A percentile compares a stretch with the other conserved stretches of the same genome.
These are phyloP conservation scores for Pagetopsis macropterus DNA, from an alignment of 2,797 vertebrate species.

Conservation along the genomic window DNA sequence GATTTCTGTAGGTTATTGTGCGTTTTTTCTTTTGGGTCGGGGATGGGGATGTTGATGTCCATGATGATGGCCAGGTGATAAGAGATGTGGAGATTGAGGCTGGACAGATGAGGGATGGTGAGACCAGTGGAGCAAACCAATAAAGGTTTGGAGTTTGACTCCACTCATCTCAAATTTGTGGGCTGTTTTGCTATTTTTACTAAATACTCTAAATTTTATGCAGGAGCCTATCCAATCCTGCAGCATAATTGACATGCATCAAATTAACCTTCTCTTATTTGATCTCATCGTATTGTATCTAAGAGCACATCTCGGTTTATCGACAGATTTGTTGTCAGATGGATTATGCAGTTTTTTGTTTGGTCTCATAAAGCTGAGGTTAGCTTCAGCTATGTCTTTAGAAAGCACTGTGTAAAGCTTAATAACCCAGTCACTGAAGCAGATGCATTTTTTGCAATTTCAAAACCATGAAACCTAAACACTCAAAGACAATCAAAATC, in stretches of 20 bases:
- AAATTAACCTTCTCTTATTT: background rate
- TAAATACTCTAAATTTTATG: conserved; percentile 1
- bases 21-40: too few relatives aligned
- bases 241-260: background rate
- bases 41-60: too few relatives aligned
- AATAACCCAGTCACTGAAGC: background rate
- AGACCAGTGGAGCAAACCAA: too few relatives aligned
- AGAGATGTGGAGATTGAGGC: too few relatives aligned
- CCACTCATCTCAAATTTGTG: background rate
- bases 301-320: background rate
- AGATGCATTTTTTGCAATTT: background rate
- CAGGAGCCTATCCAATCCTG: background rate
- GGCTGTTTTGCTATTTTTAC: background rate
- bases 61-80: too few relatives aligned
- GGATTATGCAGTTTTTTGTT: background rate
- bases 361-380: background rate
- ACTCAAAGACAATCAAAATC: background rate
- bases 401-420: background rate
- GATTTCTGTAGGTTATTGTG: too few relatives aligned
- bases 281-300: background rate
- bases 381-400: background rate
- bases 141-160: background rate
- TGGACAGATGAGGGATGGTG: too few relatives aligned
- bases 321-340: background rate
- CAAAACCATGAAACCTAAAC: background rate